Percentiles rank a stretch among this genome's conserved stretches.
These are phyloP conservation scores for Macaria notata DNA, from an alignment of 2,888 invertebrate species.

Conservation along the genomic window DNA sequence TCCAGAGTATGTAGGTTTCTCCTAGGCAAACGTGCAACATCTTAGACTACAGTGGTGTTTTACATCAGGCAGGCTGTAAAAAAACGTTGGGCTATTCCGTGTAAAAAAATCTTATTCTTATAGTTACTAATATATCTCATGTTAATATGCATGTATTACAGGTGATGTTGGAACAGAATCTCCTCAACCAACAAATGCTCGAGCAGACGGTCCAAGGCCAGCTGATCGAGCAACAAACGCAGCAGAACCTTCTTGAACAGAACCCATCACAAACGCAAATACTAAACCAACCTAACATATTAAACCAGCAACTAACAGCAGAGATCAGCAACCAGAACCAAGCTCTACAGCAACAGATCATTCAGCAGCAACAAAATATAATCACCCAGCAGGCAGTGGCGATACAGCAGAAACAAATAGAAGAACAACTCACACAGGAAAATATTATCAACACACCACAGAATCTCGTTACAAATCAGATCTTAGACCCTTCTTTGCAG, in stretches of 20 bases:
- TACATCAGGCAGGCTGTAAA: too few relatives aligned
- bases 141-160: slow-evolving; percentile 31
- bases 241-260: slow-evolving; percentile 56
- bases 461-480: slow-evolving; percentile 66
- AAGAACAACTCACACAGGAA: slow-evolving; percentile 68
- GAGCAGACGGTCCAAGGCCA: slow-evolving; percentile 67
- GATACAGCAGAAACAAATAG: slow-evolving; percentile 73
- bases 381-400: slow-evolving; percentile 74
- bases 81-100: too few relatives aligned
- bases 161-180: slow-evolving; percentile 75
- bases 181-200: slow-evolving; percentile 72
- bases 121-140: too few relatives aligned
- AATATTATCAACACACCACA: slow-evolving; percentile 61
- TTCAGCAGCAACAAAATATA: slow-evolving; percentile 74
- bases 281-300: slow-evolving; percentile 47
- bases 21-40: too few relatives aligned
- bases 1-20: too few relatives aligned
- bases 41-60: too few relatives aligned
- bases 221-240: slow-evolving; percentile 63
- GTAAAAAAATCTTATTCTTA: neutral
- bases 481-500: slow-evolving; percentile 77
- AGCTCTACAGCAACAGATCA: slow-evolving; percentile 79
- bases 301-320: slow-evolving; percentile 65
- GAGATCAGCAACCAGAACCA: slow-evolving; percentile 74
- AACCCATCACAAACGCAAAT: slow-evolving; percentile 56